phyloP scores from a whole-genome alignment of 2,888 invertebrate species.

The Hydraecia micacea region DNA sequence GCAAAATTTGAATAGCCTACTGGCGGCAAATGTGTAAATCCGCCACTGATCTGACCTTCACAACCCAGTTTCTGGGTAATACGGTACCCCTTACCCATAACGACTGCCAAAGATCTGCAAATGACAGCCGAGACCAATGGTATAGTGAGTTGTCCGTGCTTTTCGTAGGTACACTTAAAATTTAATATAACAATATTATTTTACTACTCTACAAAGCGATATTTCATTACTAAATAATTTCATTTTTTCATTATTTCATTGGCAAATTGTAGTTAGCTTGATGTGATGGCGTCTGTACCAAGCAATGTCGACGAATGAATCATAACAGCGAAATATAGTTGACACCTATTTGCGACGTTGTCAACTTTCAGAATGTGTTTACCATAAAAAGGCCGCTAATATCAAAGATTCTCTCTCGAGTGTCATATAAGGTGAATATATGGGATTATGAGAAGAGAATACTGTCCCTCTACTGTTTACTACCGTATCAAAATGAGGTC shows the following conservation, averaged over 20 bases:
- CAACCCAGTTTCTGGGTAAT: not conserved
- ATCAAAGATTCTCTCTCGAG: not conserved
- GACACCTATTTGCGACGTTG: not conserved
- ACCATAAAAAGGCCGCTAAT: not conserved
- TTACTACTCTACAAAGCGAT: not conserved
- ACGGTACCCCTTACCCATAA: no score
- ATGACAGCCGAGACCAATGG: not conserved
- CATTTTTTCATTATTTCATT: no score
- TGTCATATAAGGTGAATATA: constrained; percentile 22
- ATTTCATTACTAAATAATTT: no score
- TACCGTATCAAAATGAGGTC: constrained; percentile 11
- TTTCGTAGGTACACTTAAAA: not conserved
- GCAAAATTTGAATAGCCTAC: no score
- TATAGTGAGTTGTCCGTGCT: not conserved
- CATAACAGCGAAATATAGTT: not conserved
- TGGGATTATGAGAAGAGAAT: constrained; percentile 13
- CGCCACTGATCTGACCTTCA: not conserved
- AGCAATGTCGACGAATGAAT: not conserved
- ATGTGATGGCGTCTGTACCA: no score
- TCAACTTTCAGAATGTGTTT: not conserved
- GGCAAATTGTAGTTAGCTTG: no score
- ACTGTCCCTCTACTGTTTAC: constrained; percentile 2
- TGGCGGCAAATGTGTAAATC: no score
- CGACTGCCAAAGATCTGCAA: not conserved
- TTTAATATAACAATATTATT: no score